phyloP scores from a whole-genome alignment of 2,888 invertebrate species.

The Erynnis tages region DNA sequence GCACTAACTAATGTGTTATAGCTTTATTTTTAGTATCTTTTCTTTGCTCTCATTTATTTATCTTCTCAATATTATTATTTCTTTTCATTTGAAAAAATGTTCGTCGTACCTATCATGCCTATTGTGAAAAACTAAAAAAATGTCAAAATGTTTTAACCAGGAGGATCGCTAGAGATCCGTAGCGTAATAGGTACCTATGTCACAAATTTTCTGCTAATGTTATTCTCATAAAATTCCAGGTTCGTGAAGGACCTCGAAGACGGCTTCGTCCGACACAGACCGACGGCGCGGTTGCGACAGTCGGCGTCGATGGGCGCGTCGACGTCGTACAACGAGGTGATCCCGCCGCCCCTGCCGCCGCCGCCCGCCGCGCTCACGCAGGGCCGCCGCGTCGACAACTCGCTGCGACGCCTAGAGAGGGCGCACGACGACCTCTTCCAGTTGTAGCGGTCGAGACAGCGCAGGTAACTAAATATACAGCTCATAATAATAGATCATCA shows the following conservation, averaged over 20 bases:
- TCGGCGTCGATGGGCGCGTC: constrained; percentile 78
- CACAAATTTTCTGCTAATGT: neutral
- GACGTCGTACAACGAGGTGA: constrained; percentile 70
- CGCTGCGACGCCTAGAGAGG: constrained; percentile 89
- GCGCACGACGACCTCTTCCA: constrained; percentile 95
- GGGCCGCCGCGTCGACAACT: constrained; percentile 89
- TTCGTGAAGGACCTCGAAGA: constrained; percentile 80
- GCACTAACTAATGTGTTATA: too few relatives aligned
- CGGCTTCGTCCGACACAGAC: constrained; percentile 77
- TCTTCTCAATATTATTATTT: too few relatives aligned
- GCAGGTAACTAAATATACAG: constrained; percentile 63
- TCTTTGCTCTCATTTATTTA: too few relatives aligned
- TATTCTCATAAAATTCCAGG: constrained; percentile 51
- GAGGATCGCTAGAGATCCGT: too few relatives aligned
- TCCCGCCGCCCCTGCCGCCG: constrained; percentile 76
- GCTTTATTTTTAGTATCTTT: too few relatives aligned
- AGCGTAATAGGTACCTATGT: too few relatives aligned
- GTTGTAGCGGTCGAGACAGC: constrained; percentile 87
- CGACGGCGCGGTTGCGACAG: constrained; percentile 80
- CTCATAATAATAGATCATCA: too few relatives aligned
- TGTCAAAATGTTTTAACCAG: too few relatives aligned
- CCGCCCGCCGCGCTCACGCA: constrained; percentile 89
- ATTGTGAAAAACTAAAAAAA: too few relatives aligned
- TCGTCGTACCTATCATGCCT: too few relatives aligned
- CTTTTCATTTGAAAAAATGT: too few relatives aligned